Conservation (phyloP, 37 sponge, comb jelly and placozoan genomes). For the Theonella swinhoei region DNA sequence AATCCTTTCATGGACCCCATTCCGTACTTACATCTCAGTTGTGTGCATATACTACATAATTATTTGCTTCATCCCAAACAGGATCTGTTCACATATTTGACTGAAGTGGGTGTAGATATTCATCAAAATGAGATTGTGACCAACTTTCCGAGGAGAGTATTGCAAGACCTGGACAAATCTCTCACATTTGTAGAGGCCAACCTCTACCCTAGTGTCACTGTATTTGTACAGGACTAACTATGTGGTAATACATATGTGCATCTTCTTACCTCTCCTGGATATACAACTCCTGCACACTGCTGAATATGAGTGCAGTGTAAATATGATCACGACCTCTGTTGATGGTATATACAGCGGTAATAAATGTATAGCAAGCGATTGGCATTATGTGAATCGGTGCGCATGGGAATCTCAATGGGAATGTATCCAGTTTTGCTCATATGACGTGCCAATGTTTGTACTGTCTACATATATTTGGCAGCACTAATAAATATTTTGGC, state of each 20-base stretch:
- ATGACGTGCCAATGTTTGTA: too few species aligned
- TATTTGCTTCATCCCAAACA: conserved; percentile 27
- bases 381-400: too few species aligned
- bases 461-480: too few species aligned
- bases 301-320: too few species aligned
- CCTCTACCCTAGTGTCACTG: conserved; percentile 70
- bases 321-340: too few species aligned
- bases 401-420: too few species aligned
- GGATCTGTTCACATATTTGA: conserved; percentile 52
- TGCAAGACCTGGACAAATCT: conserved; percentile 37
- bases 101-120: conserved; percentile 14
- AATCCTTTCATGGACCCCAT: background rate
- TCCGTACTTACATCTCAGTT: background rate
- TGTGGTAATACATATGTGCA: background rate
- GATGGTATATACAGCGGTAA: too few species aligned
- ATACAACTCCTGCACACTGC: too few species aligned
- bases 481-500: too few species aligned
- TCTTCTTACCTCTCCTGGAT: too few species aligned
- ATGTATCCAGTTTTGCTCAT: too few species aligned
- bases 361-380: too few species aligned
- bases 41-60: background rate
- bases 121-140: conserved; percentile 76
- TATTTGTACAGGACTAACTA: conserved; percentile 58
- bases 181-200: conserved; percentile 65
- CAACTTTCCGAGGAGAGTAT: conserved; percentile 60